These are phyloP conservation scores for Drosophila cognata DNA, from an alignment of 2,888 invertebrate species.

Conservation along the genomic window DNA sequence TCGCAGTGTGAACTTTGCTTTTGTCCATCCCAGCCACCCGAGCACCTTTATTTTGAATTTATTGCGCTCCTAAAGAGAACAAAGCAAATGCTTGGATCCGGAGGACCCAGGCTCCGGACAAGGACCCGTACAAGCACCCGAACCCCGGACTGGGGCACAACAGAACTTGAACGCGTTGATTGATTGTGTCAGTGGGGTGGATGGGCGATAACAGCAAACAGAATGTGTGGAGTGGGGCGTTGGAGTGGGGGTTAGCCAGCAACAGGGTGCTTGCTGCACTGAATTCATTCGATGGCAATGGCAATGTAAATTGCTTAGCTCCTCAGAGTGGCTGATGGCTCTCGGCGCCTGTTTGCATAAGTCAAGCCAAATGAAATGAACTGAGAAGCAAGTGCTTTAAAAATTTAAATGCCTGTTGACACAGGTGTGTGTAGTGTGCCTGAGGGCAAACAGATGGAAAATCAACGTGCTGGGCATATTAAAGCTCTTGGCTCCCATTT, in stretches of 20 bases:
- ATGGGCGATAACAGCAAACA: slow-evolving; percentile 8
- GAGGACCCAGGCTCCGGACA: slow-evolving; percentile 8
- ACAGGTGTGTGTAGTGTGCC: slow-evolving; percentile 43
- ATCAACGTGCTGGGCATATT: slow-evolving; percentile 69
- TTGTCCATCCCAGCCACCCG: slow-evolving; percentile 55
- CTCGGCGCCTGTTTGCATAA: slow-evolving; percentile 68
- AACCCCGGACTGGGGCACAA: slow-evolving; percentile 7
- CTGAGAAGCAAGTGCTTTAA: slow-evolving; percentile 56
- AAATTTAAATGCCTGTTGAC: slow-evolving; percentile 63
- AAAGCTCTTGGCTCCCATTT: slow-evolving; percentile 66
- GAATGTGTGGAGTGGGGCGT: background rate
- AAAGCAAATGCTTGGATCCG: slow-evolving; percentile 44
- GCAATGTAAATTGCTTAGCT: slow-evolving; percentile 74
- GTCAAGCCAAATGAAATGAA: slow-evolving; percentile 75
- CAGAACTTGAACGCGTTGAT: slow-evolving; percentile 71
- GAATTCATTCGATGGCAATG: slow-evolving; percentile 58
- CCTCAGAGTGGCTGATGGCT: slow-evolving; percentile 53
- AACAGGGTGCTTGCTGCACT: slow-evolving; percentile 29
- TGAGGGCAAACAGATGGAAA: slow-evolving; percentile 44
- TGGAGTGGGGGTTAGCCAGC: slow-evolving; percentile 2
- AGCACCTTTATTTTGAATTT: slow-evolving; percentile 78
- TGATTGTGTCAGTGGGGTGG: slow-evolving; percentile 60
- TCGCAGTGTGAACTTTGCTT: slow-evolving; percentile 57
- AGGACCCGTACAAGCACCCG: slow-evolving; percentile 1
- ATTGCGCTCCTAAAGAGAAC: slow-evolving; percentile 61